Base-by-base conservation (phyloP, 2,113 vertebrate genomes). In the Cottus gobio region DNA sequence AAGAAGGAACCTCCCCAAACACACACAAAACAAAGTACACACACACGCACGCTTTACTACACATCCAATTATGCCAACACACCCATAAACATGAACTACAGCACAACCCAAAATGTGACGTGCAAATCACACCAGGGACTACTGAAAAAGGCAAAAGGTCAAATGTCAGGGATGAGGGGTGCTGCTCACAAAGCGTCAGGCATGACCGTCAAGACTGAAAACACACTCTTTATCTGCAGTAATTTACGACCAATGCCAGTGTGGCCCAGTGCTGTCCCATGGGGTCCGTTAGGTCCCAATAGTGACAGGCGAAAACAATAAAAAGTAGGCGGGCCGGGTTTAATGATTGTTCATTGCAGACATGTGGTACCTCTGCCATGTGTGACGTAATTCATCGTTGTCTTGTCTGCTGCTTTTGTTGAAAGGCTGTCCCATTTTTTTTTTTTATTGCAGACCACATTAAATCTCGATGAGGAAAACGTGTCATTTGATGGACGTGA, bases 361-460 rank as follows among this genome's bases (percentile, higher is more conserved):
- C 85, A 89, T 84, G 80, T 77, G 78, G 80, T 64, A 69, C 61
- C 80, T 77, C 46, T 62, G 74, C 77, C 61, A 50, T 78, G 76
- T 84, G 81, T 60, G 37, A 78, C 61, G 31, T 63, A 46, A 81
- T 72, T 85, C 67, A 67, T 9, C 31, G 58, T 60, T 52, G 64
- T 58, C 66, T 42, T 62, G 64, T 75, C 68, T 67, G 57, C 57
- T 48, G 76, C 62, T 77, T 67, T 85, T 83, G 63, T 71, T 54
- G 7, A 66, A 71, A 64, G 52, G 62, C 46, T 75, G 52, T 72
- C 83, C 57, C 75, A 63, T 22, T 56, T n/a, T 34, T 76, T 67
- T 58, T 79, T 77, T 72, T 65, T 80, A 26, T 46, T 60, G 39
- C 58, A 60, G 70, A 62, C 30, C 20, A 46, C 70, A 66, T 56